Percentiles rank a stretch among this genome's conserved stretches.
Evolutionary conservation across 2,888 invertebrate species (phyloP).

Genomic region (Eupsilia transversa): DNA sequence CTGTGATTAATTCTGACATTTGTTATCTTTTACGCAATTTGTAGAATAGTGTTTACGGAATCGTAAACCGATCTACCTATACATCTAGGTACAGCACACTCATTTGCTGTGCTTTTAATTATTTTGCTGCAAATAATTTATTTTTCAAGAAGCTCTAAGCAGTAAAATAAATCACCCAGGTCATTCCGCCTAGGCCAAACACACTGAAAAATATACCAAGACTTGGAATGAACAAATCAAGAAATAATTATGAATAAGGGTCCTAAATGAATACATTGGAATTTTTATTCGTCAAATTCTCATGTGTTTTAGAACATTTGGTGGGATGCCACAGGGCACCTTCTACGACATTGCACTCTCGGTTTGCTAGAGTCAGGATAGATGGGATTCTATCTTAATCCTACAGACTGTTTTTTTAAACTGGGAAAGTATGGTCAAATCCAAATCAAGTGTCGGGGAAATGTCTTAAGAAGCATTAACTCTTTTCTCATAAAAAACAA

Average conservation of each 20-base stretch:
- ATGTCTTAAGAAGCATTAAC: no score
- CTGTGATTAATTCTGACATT: not conserved
- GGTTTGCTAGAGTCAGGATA: not conserved
- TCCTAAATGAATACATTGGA: not conserved
- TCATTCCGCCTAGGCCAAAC: not conserved
- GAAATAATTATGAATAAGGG: not conserved
- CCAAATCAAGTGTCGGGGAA: no score
- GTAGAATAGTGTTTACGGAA: not conserved
- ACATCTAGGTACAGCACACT: not conserved
- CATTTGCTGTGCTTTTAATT: conserved; percentile 1
- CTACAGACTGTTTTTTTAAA: no score
- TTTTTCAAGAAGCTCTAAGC: not conserved
- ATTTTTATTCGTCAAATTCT: no score
- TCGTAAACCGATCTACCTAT: not conserved
- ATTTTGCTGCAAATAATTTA: not conserved
- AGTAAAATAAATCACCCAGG: not conserved
- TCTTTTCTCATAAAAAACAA: no score
- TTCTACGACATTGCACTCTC: not conserved
- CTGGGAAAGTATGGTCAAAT: no score
- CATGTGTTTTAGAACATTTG: no score
- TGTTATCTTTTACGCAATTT: conserved; percentile 25
- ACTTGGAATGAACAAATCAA: not conserved
- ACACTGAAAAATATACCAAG: not conserved
- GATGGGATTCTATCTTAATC: not conserved
- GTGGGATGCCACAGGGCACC: no score